A percentile compares a stretch with the other conserved stretches of the same genome.
These are phyloP conservation scores for Vicugna pacos DNA, from an alignment of 2,113 vertebrate species.

Conservation along the genomic window DNA sequence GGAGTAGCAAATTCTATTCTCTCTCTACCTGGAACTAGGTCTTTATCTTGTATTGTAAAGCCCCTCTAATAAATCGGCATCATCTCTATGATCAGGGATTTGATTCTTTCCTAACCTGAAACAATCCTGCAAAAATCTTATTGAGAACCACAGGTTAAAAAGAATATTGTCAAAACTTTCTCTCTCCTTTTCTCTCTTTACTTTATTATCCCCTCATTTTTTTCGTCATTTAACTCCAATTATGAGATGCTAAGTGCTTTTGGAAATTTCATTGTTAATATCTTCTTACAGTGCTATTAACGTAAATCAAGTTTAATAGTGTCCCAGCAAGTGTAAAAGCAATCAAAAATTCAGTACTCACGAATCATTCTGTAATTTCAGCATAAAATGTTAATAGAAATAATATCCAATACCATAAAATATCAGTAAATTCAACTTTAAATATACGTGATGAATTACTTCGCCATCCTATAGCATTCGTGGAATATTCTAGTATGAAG, in stretches of 20 bases:
- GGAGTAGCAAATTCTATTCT: conserved; percentile 3
- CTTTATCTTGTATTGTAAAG: conserved; percentile 1
- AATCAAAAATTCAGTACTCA: conserved; percentile 94
- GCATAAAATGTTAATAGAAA: conserved; percentile 95
- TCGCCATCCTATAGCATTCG: conserved; percentile 79
- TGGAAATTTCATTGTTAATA: conserved; percentile 93
- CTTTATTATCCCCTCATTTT: conserved; percentile 90
- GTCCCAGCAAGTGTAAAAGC: conserved; percentile 93
- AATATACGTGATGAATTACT: conserved; percentile 89
- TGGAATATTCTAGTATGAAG: conserved; percentile 70
- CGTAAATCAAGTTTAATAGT: conserved; percentile 94
- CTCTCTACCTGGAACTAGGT: conserved; percentile 43
- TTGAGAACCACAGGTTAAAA: conserved; percentile 86
- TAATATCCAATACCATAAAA: conserved; percentile 93
- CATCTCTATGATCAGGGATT: conserved; percentile 72
- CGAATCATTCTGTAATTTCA: conserved; percentile 94
- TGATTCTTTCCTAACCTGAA: conserved; percentile 79
- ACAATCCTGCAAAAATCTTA: conserved; percentile 78
- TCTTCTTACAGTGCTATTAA: conserved; percentile 93
- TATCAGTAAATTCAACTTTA: conserved; percentile 93
- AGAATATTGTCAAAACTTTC: conserved; percentile 88
- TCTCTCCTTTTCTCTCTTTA: conserved; percentile 80
- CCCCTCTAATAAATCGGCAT: conserved; percentile 23
- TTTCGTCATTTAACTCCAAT: conserved; percentile 94
- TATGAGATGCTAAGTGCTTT: conserved; percentile 93